Percentiles rank a stretch among this genome's conserved stretches.
These are phyloP conservation scores for Tapera naevia DNA, from an alignment of 2,797 vertebrate species.

Conservation along the genomic window DNA sequence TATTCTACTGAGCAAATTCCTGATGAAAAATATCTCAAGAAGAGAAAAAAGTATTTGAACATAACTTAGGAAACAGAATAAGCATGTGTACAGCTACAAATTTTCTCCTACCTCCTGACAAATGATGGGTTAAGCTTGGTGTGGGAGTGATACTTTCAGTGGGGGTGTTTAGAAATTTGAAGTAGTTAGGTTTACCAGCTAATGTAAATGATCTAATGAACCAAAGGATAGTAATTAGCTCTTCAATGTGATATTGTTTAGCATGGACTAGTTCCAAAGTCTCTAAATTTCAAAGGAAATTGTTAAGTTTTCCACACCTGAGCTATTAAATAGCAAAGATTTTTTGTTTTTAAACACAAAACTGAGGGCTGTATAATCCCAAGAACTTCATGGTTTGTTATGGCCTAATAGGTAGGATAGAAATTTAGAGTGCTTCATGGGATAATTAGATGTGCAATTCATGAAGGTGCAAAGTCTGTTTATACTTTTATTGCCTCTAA, in stretches of 20 bases:
- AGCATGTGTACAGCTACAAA: neutral
- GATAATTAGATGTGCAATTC: neutral
- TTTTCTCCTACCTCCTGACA: neutral
- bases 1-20: neutral
- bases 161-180: neutral
- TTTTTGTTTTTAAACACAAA: neutral
- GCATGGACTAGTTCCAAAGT: neutral
- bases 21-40: neutral
- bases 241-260: neutral
- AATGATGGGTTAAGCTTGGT: neutral
- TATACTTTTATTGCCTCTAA: neutral
- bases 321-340: neutral
- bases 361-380: neutral
- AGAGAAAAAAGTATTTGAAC: neutral
- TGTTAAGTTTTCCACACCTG: neutral
- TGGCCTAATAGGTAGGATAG: neutral
- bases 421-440: neutral
- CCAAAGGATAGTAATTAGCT: neutral
- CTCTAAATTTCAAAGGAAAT: neutral
- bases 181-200: neutral
- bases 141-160: neutral
- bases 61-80: neutral
- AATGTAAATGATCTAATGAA: neutral
- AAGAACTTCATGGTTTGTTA: neutral
- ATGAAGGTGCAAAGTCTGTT: neutral